Conservation (phyloP, 2,888 invertebrate species). For the Germaria angustata region DNA sequence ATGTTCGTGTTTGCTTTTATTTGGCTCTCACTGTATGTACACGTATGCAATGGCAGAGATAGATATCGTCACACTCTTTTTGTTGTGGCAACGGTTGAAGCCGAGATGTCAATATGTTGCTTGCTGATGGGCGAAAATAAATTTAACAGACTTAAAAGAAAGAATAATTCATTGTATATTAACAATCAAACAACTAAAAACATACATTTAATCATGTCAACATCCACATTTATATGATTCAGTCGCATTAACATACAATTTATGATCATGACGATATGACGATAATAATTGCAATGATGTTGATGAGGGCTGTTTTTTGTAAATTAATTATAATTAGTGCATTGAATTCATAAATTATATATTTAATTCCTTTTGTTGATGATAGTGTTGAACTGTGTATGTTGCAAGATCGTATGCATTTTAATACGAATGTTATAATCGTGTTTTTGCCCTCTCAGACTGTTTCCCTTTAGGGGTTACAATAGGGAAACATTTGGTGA, state of each 20-base stretch:
- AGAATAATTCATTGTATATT: background rate
- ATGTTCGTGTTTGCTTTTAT: too few species aligned
- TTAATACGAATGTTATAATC: background rate
- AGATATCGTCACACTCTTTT: constrained; percentile 1
- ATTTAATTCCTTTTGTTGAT: background rate
- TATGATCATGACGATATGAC: background rate
- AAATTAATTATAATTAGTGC: background rate
- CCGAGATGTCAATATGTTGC: constrained; percentile 43
- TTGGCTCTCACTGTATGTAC: background rate
- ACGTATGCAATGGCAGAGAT: background rate
- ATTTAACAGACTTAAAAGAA: background rate
- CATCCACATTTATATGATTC: background rate
- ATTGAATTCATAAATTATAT: background rate
- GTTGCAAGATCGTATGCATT: background rate
- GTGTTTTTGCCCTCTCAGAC: too few species aligned
- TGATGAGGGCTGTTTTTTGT: background rate
- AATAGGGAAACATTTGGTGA: too few species aligned
- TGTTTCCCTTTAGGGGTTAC: too few species aligned
- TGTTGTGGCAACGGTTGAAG: constrained; percentile 23
- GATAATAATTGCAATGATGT: constrained; percentile 6
- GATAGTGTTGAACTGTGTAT: background rate
- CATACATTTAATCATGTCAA: background rate
- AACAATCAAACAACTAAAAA: background rate
- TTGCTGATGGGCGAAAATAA: constrained; percentile 46
- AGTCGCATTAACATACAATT: constrained; percentile 5